A percentile compares a stretch with the other conserved stretches of the same genome.
phyloP scores from a whole-genome alignment of 2,797 vertebrate species.

The Rhinella marina region DNA sequence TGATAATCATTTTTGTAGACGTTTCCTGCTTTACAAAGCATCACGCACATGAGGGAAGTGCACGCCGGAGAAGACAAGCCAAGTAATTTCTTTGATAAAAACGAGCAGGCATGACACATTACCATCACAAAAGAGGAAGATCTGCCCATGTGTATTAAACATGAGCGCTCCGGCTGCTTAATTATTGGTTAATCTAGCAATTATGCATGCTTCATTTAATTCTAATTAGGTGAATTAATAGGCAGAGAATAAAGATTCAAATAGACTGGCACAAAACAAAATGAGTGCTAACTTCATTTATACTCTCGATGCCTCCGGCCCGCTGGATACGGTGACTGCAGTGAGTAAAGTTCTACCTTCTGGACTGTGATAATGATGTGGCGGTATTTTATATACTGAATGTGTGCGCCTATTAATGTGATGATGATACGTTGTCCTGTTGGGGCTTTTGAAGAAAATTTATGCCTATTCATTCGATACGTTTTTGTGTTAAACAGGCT shows the following conservation, averaged over 20 bases:
- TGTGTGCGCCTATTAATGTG: neutral
- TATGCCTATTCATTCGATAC: neutral
- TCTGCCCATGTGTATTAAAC: slow-evolving; percentile 72
- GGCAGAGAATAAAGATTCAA: slow-evolving; percentile 79
- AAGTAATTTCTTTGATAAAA: slow-evolving; percentile 72
- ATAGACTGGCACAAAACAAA: slow-evolving; percentile 77
- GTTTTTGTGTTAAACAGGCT: neutral
- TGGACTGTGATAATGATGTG: neutral
- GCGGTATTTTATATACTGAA: neutral
- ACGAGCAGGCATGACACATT: slow-evolving; percentile 71
- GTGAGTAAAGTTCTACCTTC: neutral
- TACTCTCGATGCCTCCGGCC: slow-evolving; percentile 51
- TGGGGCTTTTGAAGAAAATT: neutral
- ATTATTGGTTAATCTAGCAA: slow-evolving; percentile 87
- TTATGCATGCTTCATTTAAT: slow-evolving; percentile 86
- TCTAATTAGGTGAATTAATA: slow-evolving; percentile 88
- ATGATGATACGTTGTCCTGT: neutral
- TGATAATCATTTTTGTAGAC: slow-evolving; percentile 65
- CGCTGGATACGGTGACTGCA: neutral
- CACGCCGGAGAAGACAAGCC: slow-evolving; percentile 67
- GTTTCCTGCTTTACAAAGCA: slow-evolving; percentile 65
- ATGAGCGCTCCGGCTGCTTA: slow-evolving; percentile 79
- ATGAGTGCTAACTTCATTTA: slow-evolving; percentile 63
- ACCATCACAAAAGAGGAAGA: slow-evolving; percentile 70
- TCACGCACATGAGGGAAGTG: slow-evolving; percentile 63